Percentiles rank a stretch among this genome's conserved stretches.
Conservation (phyloP, 2,113 vertebrate species). For the Ibidorhyncha struthersii region DNA sequence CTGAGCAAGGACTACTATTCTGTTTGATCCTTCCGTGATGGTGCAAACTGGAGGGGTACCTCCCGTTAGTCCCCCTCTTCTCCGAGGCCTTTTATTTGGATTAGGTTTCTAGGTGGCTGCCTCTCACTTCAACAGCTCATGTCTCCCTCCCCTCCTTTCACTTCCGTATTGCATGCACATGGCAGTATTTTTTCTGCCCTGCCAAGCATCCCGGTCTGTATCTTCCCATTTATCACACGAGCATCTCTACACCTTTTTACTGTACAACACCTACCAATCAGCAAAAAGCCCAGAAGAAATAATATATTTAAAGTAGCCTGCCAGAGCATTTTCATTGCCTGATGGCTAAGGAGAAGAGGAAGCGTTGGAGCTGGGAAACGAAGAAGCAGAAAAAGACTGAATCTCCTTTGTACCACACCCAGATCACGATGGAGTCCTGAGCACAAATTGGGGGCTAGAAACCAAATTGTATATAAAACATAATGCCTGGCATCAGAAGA, state of each 20-base stretch:
- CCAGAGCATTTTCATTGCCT: background rate
- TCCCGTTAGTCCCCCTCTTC: background rate
- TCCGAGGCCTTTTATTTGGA: background rate
- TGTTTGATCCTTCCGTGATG: background rate
- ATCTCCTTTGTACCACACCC: background rate
- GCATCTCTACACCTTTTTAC: conserved; percentile 25
- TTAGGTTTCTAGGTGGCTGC: conserved; percentile 1
- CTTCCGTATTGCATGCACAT: background rate
- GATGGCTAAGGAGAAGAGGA: background rate
- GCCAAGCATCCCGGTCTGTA: background rate
- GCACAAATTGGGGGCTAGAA: background rate
- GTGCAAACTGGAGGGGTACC: background rate
- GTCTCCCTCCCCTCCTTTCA: background rate
- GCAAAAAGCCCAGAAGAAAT: background rate
- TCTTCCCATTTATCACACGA: conserved; percentile 36
- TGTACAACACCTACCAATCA: background rate
- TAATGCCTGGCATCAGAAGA: background rate
- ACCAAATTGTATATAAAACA: background rate
- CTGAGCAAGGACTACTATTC: background rate
- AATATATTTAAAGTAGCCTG: conserved; percentile 11
- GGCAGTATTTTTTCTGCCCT: conserved; percentile 6
- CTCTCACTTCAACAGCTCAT: background rate
- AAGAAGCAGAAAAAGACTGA: background rate
- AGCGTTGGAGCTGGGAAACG: background rate
- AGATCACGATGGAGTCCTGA: background rate